phyloP scores from a whole-genome alignment of 2,888 invertebrate species.

The Heliconius aoede region DNA sequence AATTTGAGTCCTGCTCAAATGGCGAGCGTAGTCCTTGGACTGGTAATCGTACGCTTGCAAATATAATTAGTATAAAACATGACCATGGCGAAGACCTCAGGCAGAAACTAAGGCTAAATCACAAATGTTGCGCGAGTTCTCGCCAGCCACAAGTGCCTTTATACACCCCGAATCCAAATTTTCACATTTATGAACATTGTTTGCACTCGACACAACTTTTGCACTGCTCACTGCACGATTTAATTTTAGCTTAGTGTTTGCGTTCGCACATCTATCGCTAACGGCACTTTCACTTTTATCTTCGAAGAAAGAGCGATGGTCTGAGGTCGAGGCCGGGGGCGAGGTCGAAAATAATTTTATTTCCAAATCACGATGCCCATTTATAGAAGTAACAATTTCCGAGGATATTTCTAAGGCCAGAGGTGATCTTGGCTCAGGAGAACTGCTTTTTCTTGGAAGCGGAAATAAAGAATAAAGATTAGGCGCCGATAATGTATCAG shows the following conservation, averaged over 20 bases:
- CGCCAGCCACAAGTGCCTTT: constrained; percentile 63
- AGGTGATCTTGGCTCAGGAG: constrained; percentile 74
- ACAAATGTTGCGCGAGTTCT: constrained; percentile 76
- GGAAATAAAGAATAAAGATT: constrained; percentile 79
- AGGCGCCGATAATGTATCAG: constrained; percentile 73
- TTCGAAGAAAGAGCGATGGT: constrained; percentile 77
- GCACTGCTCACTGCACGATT: constrained; percentile 76
- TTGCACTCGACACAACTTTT: constrained; percentile 67
- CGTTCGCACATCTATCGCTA: constrained; percentile 70
- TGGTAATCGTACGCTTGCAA: constrained; percentile 64
- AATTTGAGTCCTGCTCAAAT: constrained; percentile 83
- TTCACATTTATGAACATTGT: constrained; percentile 70
- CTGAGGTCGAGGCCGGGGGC: constrained; percentile 76
- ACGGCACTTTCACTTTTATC: constrained; percentile 81
- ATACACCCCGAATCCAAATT: constrained; percentile 71
- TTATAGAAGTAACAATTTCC: constrained; percentile 90
- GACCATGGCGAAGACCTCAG: constrained; percentile 67
- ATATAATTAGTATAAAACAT: constrained; percentile 60
- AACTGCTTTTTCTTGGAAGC: constrained; percentile 70
- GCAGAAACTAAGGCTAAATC: constrained; percentile 83
- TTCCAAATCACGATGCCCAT: constrained; percentile 90
- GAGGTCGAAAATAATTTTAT: constrained; percentile 89
- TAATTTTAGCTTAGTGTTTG: constrained; percentile 70
- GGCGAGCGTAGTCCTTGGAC: constrained; percentile 72
- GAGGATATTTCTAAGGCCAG: constrained; percentile 88